Percentiles rank a stretch among this genome's conserved stretches.
Conservation (phyloP, 2,888 invertebrate genomes). For the Athalia circularis region DNA sequence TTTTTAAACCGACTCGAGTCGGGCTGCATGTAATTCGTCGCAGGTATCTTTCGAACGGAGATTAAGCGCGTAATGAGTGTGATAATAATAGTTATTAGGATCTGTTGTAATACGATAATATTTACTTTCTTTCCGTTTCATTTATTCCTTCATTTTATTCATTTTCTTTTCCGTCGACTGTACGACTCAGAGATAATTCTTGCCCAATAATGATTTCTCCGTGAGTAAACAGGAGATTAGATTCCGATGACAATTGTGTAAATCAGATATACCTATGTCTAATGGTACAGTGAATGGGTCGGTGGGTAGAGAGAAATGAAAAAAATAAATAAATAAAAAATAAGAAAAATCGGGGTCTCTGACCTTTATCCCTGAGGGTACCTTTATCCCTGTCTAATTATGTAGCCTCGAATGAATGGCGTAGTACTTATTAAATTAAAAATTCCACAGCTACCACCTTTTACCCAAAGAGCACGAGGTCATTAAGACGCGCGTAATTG, state of each 20-base stretch:
- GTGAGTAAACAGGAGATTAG: background rate
- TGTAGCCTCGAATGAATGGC: slow-evolving; percentile 42
- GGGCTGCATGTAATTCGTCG: too few species aligned
- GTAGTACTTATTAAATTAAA: slow-evolving; percentile 45
- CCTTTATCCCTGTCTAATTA: slow-evolving; percentile 41
- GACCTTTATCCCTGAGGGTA: slow-evolving; percentile 19
- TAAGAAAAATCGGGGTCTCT: slow-evolving; percentile 8
- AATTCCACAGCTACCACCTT: slow-evolving; percentile 43
- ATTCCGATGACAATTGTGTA: slow-evolving; percentile 25
- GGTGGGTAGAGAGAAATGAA: background rate
- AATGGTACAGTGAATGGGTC: background rate
- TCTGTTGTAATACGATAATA: too few species aligned
- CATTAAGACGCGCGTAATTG: slow-evolving; percentile 45
- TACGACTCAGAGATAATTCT: background rate
- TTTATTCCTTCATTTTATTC: background rate
- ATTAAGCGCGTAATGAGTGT: too few species aligned
- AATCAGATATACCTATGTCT: background rate
- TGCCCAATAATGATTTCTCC: background rate
- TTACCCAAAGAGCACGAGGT: slow-evolving; percentile 33
- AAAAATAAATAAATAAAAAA: background rate
- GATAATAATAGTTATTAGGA: too few species aligned
- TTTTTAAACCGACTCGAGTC: too few species aligned
- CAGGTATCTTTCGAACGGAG: too few species aligned
- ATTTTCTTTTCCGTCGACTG: background rate
- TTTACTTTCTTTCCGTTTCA: too few species aligned